A percentile compares a stretch with the other conserved stretches of the same genome.
These are phyloP conservation scores for Antheraea mylitta DNA, from an alignment of 1,140 invertebrate genomes.

Conservation along the genomic window DNA sequence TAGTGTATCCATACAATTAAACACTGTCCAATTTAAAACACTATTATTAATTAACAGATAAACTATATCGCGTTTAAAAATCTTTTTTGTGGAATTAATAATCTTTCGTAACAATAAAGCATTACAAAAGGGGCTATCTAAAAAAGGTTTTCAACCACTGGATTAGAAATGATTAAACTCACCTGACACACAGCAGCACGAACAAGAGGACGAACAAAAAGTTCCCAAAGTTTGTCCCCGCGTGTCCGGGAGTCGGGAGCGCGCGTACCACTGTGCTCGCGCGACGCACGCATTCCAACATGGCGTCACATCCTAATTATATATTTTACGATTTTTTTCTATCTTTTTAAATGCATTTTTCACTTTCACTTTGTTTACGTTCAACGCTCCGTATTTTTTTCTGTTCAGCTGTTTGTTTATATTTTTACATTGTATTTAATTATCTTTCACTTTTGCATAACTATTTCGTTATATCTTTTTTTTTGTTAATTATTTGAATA, in stretches of 20 bases:
- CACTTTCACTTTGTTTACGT: neutral
- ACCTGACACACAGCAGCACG: conserved; percentile 51
- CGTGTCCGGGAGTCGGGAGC: conserved; percentile 12
- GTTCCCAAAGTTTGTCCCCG: conserved; percentile 4
- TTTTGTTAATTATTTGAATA: too few species aligned
- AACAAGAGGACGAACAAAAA: conserved; percentile 24
- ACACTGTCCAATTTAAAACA: too few species aligned
- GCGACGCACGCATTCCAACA: conserved; percentile 62
- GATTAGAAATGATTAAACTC: conserved; percentile 23
- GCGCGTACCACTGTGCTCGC: conserved; percentile 43
- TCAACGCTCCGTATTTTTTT: neutral
- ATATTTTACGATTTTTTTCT: neutral
- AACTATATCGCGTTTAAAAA: too few species aligned
- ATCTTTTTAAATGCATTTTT: neutral
- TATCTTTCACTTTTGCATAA: too few species aligned
- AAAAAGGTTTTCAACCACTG: neutral
- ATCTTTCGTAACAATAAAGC: too few species aligned
- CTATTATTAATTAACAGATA: too few species aligned
- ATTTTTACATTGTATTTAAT: too few species aligned
- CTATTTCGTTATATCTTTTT: too few species aligned
- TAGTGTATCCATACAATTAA: too few species aligned
- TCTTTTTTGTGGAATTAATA: too few species aligned
- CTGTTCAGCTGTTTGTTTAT: neutral
- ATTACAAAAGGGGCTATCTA: neutral
- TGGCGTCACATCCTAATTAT: conserved; percentile 55